Base-by-base conservation (phyloP, 1,140 invertebrate genomes). In the Pseudomyrmex gracilis region DNA sequence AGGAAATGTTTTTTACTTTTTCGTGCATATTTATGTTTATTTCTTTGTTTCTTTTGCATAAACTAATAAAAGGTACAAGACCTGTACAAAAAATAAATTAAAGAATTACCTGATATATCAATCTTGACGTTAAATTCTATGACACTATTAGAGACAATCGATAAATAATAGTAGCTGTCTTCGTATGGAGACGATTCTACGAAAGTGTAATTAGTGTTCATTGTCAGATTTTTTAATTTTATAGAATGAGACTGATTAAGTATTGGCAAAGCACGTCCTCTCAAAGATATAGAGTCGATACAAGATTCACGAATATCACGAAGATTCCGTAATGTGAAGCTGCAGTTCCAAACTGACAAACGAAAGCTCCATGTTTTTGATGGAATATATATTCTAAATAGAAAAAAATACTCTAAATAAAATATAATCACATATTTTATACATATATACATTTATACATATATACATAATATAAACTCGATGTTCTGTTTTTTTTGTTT, bases 151-250 rank as follows among this genome's bases (percentile, higher is more conserved):
- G 95, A 93, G 49, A 94, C 91, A 47, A 95, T 90, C 83, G 95
- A 87, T 58, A 95, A 87, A 91, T 95, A 95, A 88, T 95, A 95
- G 91, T 95, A 95, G 64, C 92, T 93, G 85, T 95, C 94, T 84
- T 95, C 93, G 78, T 90, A 94, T 15, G 95, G 95, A n/a, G 94
- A 90, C n/a, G 85, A 85, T 91, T 94, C 94, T 20, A 71, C 89
- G 82, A 95, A 95, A 5, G 89, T 91, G 58, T 94, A 93, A 58
- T 88, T 92, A 85, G 85, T 89, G 24, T 90, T 89, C 55, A 88
- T 90, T n/a, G 91, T 92, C 3, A 95, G 78, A 88, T 93, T 93
- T 83, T 74, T 85, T 55, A 89, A 90, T 67, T 89, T 77, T 70
- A 85, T 89, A 9, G 90, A 82, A 85, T 91, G 70, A 24, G 90